Conservation (phyloP, 2,888 invertebrate species). For the Hoplodrina blanda region DNA sequence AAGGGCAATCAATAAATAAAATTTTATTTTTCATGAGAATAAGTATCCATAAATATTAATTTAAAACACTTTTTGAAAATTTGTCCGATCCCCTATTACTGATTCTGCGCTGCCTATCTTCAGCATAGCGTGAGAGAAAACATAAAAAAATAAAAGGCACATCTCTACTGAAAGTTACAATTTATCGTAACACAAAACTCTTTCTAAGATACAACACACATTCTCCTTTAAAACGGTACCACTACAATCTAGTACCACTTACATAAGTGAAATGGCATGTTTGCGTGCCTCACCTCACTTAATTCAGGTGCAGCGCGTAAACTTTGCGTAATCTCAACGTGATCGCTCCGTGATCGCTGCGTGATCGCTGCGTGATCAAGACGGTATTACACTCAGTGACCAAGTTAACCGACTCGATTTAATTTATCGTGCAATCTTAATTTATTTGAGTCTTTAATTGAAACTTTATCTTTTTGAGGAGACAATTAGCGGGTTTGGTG, state of each 20-base stretch:
- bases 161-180: background rate
- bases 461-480: conserved; percentile 48
- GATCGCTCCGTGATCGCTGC: conserved; percentile 35
- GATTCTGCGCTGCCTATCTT: no score
- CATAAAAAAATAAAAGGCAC: background rate
- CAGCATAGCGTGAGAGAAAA: background rate
- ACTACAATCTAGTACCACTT: conserved; percentile 14
- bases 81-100: no score
- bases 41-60: no score
- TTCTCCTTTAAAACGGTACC: conserved; percentile 11
- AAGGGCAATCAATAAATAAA: no score
- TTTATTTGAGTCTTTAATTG: conserved; percentile 55
- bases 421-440: conserved; percentile 52
- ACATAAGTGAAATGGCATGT: conserved; percentile 46
- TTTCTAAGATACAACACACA: conserved; percentile 8
- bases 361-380: conserved; percentile 47
- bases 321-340: conserved; percentile 33
- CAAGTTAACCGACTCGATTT: conserved; percentile 42
- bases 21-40: no score
- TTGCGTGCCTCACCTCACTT: conserved; percentile 41
- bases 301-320: conserved; percentile 40
- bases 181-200: conserved; percentile 14
- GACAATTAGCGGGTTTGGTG: conserved; percentile 1
- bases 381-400: conserved; percentile 39
- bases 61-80: no score